Percentiles rank a stretch among this genome's conserved stretches.
Evolutionary conservation across 2,113 vertebrate species (phyloP).

Genomic region (Rhinogobius similis): DNA sequence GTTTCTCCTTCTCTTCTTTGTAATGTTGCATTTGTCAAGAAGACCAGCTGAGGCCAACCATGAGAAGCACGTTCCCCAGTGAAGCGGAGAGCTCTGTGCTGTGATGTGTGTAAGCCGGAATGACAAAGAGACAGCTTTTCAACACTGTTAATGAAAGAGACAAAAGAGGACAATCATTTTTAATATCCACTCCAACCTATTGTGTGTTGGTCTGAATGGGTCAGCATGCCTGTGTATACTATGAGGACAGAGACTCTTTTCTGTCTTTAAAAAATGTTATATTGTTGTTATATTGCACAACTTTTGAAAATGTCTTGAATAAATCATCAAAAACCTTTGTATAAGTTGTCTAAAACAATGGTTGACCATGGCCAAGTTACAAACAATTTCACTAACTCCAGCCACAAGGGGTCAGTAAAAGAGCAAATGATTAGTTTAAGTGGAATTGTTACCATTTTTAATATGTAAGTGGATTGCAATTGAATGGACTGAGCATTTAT

Average conservation of each 20-base stretch:
- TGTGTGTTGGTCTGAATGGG: conserved; percentile 6
- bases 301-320: background rate
- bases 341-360: no score
- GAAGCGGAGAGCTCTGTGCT: conserved; percentile 41
- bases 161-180: conserved; percentile 67
- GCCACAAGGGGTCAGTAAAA: background rate
- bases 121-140: conserved; percentile 57
- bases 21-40: conserved; percentile 72
- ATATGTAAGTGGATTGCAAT: background rate
- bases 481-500: background rate
- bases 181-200: conserved; percentile 56
- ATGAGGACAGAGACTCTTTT: background rate
- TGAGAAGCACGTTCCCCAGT: conserved; percentile 60
- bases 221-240: conserved; percentile 16
- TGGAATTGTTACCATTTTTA: background rate
- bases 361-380: background rate
- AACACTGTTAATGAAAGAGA: conserved; percentile 75
- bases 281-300: background rate
- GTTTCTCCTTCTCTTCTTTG: conserved; percentile 55
- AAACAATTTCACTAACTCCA: background rate
- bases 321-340: no score
- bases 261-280: background rate
- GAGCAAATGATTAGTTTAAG: background rate
- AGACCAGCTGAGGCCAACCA: conserved; percentile 70
- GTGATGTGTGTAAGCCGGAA: conserved; percentile 12